Evolutionary conservation across 2,888 invertebrate genomes (phyloP).

Genomic region (Catonia carolina): DNA sequence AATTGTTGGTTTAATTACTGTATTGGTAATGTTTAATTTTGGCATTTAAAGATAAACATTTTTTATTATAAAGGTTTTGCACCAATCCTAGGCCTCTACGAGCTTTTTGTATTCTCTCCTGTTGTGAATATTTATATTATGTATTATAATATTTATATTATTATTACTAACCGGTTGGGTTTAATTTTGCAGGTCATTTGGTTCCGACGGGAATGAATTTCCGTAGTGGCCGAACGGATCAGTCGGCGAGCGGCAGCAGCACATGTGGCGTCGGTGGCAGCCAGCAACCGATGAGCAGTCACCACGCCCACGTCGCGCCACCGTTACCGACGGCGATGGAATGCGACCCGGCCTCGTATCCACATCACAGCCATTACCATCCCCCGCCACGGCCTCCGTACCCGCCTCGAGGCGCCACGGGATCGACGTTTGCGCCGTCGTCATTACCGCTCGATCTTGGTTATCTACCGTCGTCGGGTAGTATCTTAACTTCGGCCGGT

Average conservation of each 20-base stretch:
- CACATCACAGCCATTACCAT: conserved; percentile 29
- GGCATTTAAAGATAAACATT: too few relatives aligned
- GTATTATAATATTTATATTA: too few relatives aligned
- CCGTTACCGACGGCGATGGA: conserved; percentile 20
- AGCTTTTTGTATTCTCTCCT: too few relatives aligned
- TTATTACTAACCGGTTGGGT: too few relatives aligned
- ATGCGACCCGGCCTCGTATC: conserved; percentile 27
- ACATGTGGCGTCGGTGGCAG: background rate
- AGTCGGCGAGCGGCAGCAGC: background rate
- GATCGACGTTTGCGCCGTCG: background rate
- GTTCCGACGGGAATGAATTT: too few relatives aligned
- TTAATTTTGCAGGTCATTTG: too few relatives aligned
- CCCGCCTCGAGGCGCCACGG: conserved; percentile 15
- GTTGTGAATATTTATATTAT: too few relatives aligned
- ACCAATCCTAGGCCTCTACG: too few relatives aligned
- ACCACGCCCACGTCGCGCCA: background rate
- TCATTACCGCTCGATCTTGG: background rate
- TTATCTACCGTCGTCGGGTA: background rate
- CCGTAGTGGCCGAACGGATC: background rate
- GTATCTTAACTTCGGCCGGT: conserved; percentile 7
- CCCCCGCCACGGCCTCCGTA: conserved; percentile 24
- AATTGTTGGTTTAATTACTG: too few relatives aligned
- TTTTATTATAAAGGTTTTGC: too few relatives aligned
- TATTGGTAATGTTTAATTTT: too few relatives aligned
- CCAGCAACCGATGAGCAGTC: too few relatives aligned